These are phyloP conservation scores for Nylanderia fulva DNA, from an alignment of 1,140 invertebrate species.

Conservation along the genomic window DNA sequence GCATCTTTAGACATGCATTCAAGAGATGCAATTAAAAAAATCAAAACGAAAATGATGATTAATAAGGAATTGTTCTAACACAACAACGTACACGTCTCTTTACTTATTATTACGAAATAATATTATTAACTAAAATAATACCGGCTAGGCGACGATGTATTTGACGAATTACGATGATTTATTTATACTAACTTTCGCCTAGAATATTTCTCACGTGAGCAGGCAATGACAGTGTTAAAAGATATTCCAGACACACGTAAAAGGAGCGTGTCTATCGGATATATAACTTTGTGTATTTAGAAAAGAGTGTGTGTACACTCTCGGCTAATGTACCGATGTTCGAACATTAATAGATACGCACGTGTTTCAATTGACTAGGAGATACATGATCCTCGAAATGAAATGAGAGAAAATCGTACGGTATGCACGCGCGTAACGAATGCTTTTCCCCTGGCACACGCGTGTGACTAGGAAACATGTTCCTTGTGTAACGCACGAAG, in stretches of 20 bases:
- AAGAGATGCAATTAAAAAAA: background rate
- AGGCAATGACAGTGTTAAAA: background rate
- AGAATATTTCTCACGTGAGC: background rate
- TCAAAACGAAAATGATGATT: background rate
- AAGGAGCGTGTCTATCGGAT: background rate
- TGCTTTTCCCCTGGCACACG: constrained; percentile 60
- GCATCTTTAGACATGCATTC: background rate
- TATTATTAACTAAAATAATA: background rate
- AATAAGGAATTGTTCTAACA: background rate
- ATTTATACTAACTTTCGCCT: background rate
- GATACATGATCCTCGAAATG: constrained; percentile 26
- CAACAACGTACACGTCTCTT: background rate
- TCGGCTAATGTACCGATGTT: background rate
- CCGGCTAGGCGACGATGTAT: background rate
- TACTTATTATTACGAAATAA: background rate
- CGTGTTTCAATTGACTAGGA: background rate
- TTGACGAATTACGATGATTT: background rate
- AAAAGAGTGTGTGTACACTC: background rate
- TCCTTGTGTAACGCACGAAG: constrained; percentile 81
- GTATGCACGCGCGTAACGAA: constrained; percentile 19
- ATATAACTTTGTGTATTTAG: background rate
- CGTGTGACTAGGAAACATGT: constrained; percentile 72
- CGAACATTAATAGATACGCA: background rate
- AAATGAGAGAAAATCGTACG: constrained; percentile 47
- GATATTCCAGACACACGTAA: background rate